Base-by-base conservation (phyloP, 2,888 invertebrate species). In the Watsonalla binaria region DNA sequence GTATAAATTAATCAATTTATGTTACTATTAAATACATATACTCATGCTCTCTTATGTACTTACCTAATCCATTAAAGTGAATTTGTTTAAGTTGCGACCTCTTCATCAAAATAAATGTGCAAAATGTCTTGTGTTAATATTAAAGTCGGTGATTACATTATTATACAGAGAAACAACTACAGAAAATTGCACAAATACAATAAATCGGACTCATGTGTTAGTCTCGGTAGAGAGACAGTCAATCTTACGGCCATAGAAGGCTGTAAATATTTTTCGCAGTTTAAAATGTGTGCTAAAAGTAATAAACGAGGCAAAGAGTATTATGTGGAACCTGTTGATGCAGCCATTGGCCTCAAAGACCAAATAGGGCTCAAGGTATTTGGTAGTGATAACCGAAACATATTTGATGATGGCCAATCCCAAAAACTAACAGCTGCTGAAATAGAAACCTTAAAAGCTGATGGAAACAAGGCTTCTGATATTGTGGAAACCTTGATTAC, bases 401-500 rank as follows among this genome's bases (percentile, higher is more conserved):
- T 98, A 53, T 85, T 92, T 15, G 97, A 97, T 73, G 95, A 93
- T 74, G 94, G 94, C 11, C 92, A 88, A 37, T 97, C 98, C 0
- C 98, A 99, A 85, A 93, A 94, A 59, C 83, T 99, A 6, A 94
- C 96, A 1, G 94, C 95, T 39, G 94, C 95, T 51, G 96, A 98
- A 73, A 98, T 99, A 52, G 92, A 94, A 57, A 93, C 93, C 52
- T 84, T 99, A 53, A 94, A 95, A 66, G 94, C 94, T 55, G 94
- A 94, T 63, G 95, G 96, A 35, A 89, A 93, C 24, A 94, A 94
- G 58, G 96, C 97, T 0, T 94, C 94, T 14, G 95, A 96, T 72
- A 97, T 99, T 62, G 94, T 99, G 6, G 95, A 94, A 59, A 95
- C 95, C 53, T 91, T 99, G 11, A 95, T 99, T 51, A 95, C 95